These are phyloP conservation scores for Apostichopus leukothele DNA, from an alignment of 53 echinoderm and acorn worm genomes.

Conservation along the genomic window DNA sequence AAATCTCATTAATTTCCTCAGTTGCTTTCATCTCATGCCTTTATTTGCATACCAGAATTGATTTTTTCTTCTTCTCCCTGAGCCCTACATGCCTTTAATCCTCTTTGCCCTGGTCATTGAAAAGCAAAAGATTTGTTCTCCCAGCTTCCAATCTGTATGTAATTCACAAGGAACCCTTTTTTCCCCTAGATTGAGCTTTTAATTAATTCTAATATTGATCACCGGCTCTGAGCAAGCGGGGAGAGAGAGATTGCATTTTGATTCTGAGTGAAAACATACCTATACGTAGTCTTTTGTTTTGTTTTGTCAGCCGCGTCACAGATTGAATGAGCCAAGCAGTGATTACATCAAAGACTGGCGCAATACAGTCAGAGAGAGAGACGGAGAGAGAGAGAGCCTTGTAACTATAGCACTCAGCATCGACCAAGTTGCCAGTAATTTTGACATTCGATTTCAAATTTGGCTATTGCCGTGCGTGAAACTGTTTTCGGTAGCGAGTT, in stretches of 20 bases:
- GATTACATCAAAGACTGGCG: slow-evolving; percentile 33
- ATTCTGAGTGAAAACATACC: slow-evolving; percentile 43
- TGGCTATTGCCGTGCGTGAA: not conserved
- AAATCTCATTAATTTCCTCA: slow-evolving; percentile 36
- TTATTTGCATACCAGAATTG: slow-evolving; percentile 31
- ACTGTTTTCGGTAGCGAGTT: not conserved
- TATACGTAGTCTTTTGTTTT: slow-evolving; percentile 20
- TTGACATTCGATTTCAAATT: slow-evolving; percentile 28
- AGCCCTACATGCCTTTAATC: slow-evolving; percentile 38
- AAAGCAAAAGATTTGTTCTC: slow-evolving; percentile 21
- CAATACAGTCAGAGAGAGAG: not conserved
- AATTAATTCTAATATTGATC: slow-evolving; percentile 44
- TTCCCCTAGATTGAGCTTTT: slow-evolving; percentile 30
- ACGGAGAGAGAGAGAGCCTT: not conserved
- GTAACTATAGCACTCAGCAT: not conserved
- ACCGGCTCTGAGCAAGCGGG: slow-evolving; percentile 26
- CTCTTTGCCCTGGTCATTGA: slow-evolving; percentile 27
- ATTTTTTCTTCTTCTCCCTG: not conserved
- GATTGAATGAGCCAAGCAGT: slow-evolving; percentile 25
- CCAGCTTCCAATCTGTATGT: slow-evolving; percentile 24
- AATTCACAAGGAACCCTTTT: slow-evolving; percentile 28
- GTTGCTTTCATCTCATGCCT: slow-evolving; percentile 15
- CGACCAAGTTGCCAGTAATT: slow-evolving; percentile 30
- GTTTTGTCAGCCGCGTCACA: slow-evolving; percentile 35
- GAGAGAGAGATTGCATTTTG: slow-evolving; percentile 19